Base-by-base conservation (phyloP, 2,888 invertebrate genomes). In the Synanthedon formicaeformis region DNA sequence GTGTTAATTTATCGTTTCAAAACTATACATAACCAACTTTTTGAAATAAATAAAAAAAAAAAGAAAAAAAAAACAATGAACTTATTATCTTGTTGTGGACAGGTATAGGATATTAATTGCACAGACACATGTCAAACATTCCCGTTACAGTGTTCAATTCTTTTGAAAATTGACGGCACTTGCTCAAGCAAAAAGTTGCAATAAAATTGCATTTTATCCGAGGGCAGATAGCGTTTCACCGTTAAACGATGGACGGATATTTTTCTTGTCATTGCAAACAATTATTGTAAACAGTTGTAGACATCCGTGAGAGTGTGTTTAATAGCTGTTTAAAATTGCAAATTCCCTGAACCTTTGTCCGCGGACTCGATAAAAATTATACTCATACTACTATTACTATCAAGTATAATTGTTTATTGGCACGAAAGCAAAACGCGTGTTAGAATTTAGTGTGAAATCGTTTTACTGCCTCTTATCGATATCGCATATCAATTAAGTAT, bases 251-350 rank as follows among this genome's bases (percentile, higher is more conserved):
- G 62, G 64, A 62, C 64, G 61, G 64, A 69, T 63, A 74, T 74
- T 72, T 71, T 73, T 76, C 75, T 73, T 77, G 77, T 75, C 75
- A 70, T 62, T 62, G 68, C 52, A 61, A 73, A 73, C 73, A 78
- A 80, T 78, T 74, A 74, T 34, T 8, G 60, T 61, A 16, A 57
- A 57, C 63, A 54, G 53, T 64, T 57, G 58, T 58, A 59, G 57
- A 67, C 63, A 66, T 63, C 66, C 70, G 69, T 74, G 69, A 66
- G 73, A 71, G 65, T 60, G 50, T 50, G 55, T 54, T 50, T 34
- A 40, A 23, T 50, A 14, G 40, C 65, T 71, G 57, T 65, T 80
- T 76, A 59, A 67, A 71, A 77, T 77, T 76, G 71, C 71, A 67
- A 79, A 79, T 75, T 63, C 58, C 54, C 58, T 59, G 66, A 34